Evolutionary conservation across 2,797 vertebrate species (phyloP).

Genomic region (Falco concolor): DNA sequence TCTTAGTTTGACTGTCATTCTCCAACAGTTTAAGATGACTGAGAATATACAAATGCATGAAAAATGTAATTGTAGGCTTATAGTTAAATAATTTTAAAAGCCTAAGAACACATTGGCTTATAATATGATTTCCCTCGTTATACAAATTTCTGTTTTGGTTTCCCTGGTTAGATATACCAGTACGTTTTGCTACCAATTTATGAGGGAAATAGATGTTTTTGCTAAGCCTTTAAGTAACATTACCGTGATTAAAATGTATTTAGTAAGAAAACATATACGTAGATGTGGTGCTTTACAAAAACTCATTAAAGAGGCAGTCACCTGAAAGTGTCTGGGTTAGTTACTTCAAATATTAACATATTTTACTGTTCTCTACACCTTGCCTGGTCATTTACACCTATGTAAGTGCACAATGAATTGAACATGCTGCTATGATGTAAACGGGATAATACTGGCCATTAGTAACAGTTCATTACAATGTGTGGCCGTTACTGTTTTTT

Average conservation of each 20-base stretch:
- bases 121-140: slow-evolving; percentile 23
- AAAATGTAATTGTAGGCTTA: slow-evolving; percentile 60
- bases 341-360: background rate
- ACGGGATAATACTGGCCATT: background rate
- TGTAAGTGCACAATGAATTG: background rate
- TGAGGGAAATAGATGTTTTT: slow-evolving; percentile 41
- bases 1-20: slow-evolving; percentile 59
- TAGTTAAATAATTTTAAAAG: slow-evolving; percentile 53
- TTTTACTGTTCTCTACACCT: background rate
- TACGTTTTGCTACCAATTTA: slow-evolving; percentile 42
- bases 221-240: slow-evolving; percentile 37
- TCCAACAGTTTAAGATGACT: slow-evolving; percentile 51
- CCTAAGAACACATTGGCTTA: slow-evolving; percentile 50
- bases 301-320: background rate
- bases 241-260: slow-evolving; percentile 15
- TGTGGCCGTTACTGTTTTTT: background rate
- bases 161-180: background rate
- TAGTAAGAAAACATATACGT: slow-evolving; percentile 14
- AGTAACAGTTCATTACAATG: background rate
- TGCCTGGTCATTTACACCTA: background rate
- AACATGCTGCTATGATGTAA: background rate
- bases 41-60: slow-evolving; percentile 52
- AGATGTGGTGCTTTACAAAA: background rate
- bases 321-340: background rate
- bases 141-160: background rate